Evolutionary conservation across 2,113 vertebrate genomes (phyloP), one percentile per base, ranked within the genome.

Genomic region (Thamnophis sirtalis): DNA sequence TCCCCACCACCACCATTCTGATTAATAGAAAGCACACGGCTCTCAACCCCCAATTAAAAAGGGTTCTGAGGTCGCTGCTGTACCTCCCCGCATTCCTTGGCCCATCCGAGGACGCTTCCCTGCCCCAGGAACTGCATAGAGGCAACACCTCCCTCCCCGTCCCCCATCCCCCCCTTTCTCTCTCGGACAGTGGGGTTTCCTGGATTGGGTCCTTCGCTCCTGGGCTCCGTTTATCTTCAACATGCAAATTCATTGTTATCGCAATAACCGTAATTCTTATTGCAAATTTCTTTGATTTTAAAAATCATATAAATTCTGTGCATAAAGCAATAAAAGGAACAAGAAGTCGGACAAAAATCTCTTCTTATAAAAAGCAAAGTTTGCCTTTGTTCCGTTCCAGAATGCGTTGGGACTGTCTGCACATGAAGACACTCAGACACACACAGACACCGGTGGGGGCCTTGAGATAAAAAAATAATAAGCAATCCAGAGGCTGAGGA

Each of bases 1-100:
- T 1, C 0, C 6, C 5, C 5, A 2, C 54, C 5, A 2, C 5
- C 5, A 7, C 51, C 51, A 10, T n/a, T 3, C 1, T 5, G 11
- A 33, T 73, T 19, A 8, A 38, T 38, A 38, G 33, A 38, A 80
- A 80, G 15, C 7, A 17, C 33, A 17, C 2, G 1, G 11, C 63
- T 73, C 63, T 33, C n/a, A 80, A 19, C 68, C 68, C 6, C 68
- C 1, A 8, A 80, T 38, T 8, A 38, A 80, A 80, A 38, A 1
- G n/a, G 5, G 15, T 15, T 15, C 63, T 3, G 5, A 17, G 4
- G 0, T 0, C 3, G 63, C n/a, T 21, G 2, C 15, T 80, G 68
- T 8, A 19, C 6, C 33, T 7, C 15, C 2, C 33, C 2, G 1
- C 8, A 8, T 3, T 80, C 68, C 68, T 38, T 7, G 68, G 15